Evolutionary conservation across 2,113 vertebrate species (phyloP).

Genomic region (Bos javanicus): DNA sequence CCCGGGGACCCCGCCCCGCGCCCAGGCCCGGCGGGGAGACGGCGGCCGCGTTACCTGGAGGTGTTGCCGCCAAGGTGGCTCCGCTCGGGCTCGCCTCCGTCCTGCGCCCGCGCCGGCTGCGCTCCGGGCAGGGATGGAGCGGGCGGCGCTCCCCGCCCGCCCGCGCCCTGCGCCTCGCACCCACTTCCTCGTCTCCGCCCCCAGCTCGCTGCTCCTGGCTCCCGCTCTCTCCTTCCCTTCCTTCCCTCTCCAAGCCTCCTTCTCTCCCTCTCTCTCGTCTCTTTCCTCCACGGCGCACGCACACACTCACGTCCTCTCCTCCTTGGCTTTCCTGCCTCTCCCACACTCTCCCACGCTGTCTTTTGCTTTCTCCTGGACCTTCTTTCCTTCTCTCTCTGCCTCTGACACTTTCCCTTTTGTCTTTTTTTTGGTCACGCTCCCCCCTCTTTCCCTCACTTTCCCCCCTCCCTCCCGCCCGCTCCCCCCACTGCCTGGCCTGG

Average conservation of each 20-base stretch:
- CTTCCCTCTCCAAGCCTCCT: neutral
- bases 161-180: slow-evolving; percentile 3
- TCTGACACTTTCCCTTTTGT: neutral
- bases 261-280: neutral
- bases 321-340: neutral
- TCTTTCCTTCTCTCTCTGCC: neutral
- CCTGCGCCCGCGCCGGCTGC: neutral
- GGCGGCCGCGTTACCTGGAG: slow-evolving; percentile 47
- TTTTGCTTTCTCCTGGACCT: neutral
- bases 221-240: neutral
- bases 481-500: neutral
- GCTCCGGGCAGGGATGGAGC: slow-evolving; percentile 33
- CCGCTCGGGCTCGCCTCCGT: neutral
- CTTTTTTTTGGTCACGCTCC: neutral
- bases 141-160: neutral
- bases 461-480: fast-evolving
- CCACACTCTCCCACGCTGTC: neutral
- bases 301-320: neutral
- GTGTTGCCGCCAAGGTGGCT: neutral
- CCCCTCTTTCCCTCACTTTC: neutral
- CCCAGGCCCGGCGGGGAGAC: neutral
- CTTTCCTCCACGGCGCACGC: neutral
- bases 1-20: neutral
- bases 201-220: slow-evolving; percentile 45
- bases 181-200: slow-evolving; percentile 72